Base-by-base conservation (phyloP, 1,140 invertebrate genomes). In the Melanaphis sacchari region DNA sequence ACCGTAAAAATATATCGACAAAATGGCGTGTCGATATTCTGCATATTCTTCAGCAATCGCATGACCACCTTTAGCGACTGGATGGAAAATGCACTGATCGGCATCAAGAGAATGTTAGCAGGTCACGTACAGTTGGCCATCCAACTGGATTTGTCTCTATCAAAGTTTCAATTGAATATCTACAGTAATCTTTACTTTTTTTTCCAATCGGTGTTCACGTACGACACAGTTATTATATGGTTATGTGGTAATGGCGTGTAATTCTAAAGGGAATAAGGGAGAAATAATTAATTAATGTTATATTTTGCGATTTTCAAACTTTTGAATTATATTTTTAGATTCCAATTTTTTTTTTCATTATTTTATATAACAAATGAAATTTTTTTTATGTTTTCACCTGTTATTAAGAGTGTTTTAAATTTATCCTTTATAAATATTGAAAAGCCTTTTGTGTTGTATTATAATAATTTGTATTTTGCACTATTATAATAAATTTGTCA, bases 251-350 rank as follows among this genome's bases (percentile, higher is more conserved):
- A 7, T 18, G 11, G 9, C 18, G 15, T n/a, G 15, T n/a, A n/a
- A n/a, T 5, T 0, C 59, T 5, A 2, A 15, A 4, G 2, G 31
- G 4, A 11, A 11, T 1, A 8, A 6, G 31, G 15, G 31, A 4
- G 9, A 59, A 31, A 31, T 9, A 59, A 59, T 26, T 59, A 66
- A n/a, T n/a, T n/a, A n/a, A n/a, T n/a, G n/a, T n/a, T 31, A n/a
- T 31, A 0, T 66, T 66, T 66, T 66, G 26, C 1, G 59, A n/a
- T 18, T 6, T 76, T 76, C 59, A 76, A 76, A 76, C 4, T n/a
- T 15, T n/a, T n/a, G 6, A 6, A n/a, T 5, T 49, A 2, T 15
- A n/a, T 18, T 76, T n/a, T n/a, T 76, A n/a, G 15, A 76, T 18
- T n/a, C n/a, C 59, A n/a, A 76, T 18, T 0, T n/a, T 76, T 76